Evolutionary conservation across 2,888 invertebrate species (phyloP), one percentile per base, ranked within the genome.

Genomic region (Drosophila ustulata): DNA sequence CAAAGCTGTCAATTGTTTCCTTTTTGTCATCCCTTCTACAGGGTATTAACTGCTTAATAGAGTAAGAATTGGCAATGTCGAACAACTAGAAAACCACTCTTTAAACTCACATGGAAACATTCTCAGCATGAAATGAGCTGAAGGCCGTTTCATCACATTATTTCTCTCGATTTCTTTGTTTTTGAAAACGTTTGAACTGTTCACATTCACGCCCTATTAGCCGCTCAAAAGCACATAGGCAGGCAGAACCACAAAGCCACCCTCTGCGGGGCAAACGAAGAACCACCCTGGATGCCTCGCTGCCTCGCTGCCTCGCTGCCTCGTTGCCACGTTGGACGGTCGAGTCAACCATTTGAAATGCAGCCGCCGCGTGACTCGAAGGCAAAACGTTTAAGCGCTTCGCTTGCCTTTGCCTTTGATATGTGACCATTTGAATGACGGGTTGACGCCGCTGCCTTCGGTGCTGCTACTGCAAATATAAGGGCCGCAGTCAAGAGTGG

Each of bases 371-470:
- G 61, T 43, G 56, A 62, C 61, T 61, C 43, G 59, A 30, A 66
- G 75, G 66, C 67, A 63, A 66, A 74, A 56, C 67, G 66, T 41
- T 78, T 59, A 70, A 66, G 62, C 71, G 69, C 13, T 46, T 58
- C 37, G 61, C 52, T 65, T 62, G 69, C 50, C 68, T 80, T 80
- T 69, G 65, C 57, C 71, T 79, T 79, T 71, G 65, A 78, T 72
- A 74, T 66, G 66, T 57, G 64, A 55, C 63, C 67, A 59, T 65
- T 69, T 67, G 51, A 71, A 71, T 63, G 65, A 50, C 63, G 57
- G 56, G 37, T 58, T 41, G 53, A 52, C 49, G 55, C 25, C 51
- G 34, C 6, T 46, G 23, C 56, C 23, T 43, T 13, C 39, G 34
- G 6, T 46, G 23, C 51, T 13, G 53, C 23, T 55, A 58, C 43